Evolutionary conservation across 2,888 invertebrate genomes (phyloP).

Genomic region (Hyposoter didymator): DNA sequence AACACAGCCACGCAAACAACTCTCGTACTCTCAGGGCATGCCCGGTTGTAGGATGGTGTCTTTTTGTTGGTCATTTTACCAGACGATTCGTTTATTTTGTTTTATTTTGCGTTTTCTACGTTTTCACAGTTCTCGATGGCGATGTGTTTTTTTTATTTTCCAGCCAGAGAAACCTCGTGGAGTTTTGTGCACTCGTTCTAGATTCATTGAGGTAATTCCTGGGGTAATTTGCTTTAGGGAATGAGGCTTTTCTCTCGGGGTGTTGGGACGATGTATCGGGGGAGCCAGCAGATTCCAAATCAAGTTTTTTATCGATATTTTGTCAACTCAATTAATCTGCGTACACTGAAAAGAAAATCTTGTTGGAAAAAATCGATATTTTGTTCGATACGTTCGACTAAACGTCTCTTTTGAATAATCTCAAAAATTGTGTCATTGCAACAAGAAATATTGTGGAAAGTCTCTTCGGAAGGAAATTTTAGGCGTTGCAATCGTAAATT

Average conservation of each 20-base stretch:
- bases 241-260: not conserved
- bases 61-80: constrained; percentile 68
- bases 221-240: not conserved
- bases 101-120: constrained; percentile 33
- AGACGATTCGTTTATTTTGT: constrained; percentile 46
- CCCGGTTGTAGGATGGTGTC: constrained; percentile 84
- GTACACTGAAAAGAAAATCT: too few relatives aligned
- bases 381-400: too few relatives aligned
- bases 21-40: constrained; percentile 84
- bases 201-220: not conserved
- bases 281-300: not conserved
- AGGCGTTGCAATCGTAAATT: too few relatives aligned
- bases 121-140: constrained; percentile 16
- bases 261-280: not conserved
- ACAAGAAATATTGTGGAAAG: too few relatives aligned
- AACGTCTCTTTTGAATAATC: too few relatives aligned
- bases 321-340: not conserved
- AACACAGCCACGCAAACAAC: constrained; percentile 78
- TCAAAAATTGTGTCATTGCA: too few relatives aligned
- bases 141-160: constrained; percentile 17
- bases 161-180: constrained; percentile 13
- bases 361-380: too few relatives aligned
- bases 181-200: constrained; percentile 5
- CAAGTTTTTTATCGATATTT: not conserved
- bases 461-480: too few relatives aligned